Base-by-base conservation (phyloP, 2,113 vertebrate species). In the Pimephales promelas region DNA sequence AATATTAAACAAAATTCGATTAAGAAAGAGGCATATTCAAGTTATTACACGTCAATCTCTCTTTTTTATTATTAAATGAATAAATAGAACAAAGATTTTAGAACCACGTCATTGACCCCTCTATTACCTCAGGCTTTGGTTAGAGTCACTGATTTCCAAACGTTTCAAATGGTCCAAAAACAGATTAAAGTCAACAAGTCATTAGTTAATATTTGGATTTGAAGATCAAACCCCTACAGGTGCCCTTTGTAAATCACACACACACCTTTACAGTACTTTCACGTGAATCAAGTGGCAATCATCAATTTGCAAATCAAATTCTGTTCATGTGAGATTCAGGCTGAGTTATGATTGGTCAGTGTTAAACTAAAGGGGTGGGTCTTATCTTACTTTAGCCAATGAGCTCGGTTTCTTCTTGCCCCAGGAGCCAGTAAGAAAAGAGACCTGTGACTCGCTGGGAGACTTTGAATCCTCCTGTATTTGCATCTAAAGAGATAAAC, bases 341-440 rank as follows among this genome's bases (percentile, higher is more conserved):
- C 86, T 71, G 74, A 89, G 79, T 84, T 81, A 78, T 88, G 88
- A 88, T 90, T 88, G 87, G 86, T 90, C 81, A 90, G 66, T 86
- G 84, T 70, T 75, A 87, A 84, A 57, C 59, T 47, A 72, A 86
- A 86, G 84, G 64, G 81, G 26, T 86, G 57, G 78, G 83, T 84
- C 86, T 83, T 90, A 28, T 94, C 94, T 95, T 95, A 95, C 94
- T 95, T 94, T 95, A 89, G 87, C 85, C 90, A 93, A 47, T 83
- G 89, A 89, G 90, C 90, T 92, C 83, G 92, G 88, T 92, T 94
- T 95, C 94, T 93, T 94, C 94, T 93, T 95, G 92, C 93, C 92
- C 94, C 94, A 95, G 91, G 94, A 86, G 90, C 93, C 93, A 87
- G 92, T 91, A 83, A 93, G 92, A 95, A 95, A 95, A 84, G 93